phyloP scores from a whole-genome alignment of 2,797 vertebrate species.

The Notamacropus eugenii region DNA sequence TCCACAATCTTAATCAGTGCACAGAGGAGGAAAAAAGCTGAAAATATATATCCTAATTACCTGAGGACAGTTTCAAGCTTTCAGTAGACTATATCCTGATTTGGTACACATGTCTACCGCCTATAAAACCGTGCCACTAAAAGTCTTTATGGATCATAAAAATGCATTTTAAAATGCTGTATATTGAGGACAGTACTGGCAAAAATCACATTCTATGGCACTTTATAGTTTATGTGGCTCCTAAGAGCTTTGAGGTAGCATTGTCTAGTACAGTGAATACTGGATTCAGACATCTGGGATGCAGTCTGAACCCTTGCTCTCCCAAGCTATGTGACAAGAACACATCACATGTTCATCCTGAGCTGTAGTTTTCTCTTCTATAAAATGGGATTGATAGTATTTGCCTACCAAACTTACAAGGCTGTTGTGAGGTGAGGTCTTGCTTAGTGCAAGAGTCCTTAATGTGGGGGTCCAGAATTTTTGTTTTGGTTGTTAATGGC shows the following conservation, averaged over 20 bases:
- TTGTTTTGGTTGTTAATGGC: not conserved
- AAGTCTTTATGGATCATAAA: not conserved
- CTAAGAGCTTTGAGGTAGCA: not conserved
- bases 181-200: not conserved
- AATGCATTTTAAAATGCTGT: not conserved
- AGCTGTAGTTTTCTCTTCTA: not conserved
- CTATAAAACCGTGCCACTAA: not conserved
- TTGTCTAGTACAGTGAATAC: not conserved
- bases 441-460: not conserved
- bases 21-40: not conserved
- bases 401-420: not conserved
- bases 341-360: not conserved
- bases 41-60: conserved; percentile 15
- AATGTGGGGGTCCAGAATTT: not conserved
- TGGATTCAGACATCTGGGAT: not conserved
- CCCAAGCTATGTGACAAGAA: not conserved
- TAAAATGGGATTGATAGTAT: not conserved
- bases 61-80: conserved; percentile 23
- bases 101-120: conserved; percentile 11
- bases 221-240: not conserved
- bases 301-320: not conserved
- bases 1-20: conserved; percentile 5
- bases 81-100: not conserved
- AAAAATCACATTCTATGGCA: not conserved
- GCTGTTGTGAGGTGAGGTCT: not conserved